These are phyloP conservation scores for Vandiemenella viatica DNA, from an alignment of 2,888 invertebrate genomes.

Conservation along the genomic window DNA sequence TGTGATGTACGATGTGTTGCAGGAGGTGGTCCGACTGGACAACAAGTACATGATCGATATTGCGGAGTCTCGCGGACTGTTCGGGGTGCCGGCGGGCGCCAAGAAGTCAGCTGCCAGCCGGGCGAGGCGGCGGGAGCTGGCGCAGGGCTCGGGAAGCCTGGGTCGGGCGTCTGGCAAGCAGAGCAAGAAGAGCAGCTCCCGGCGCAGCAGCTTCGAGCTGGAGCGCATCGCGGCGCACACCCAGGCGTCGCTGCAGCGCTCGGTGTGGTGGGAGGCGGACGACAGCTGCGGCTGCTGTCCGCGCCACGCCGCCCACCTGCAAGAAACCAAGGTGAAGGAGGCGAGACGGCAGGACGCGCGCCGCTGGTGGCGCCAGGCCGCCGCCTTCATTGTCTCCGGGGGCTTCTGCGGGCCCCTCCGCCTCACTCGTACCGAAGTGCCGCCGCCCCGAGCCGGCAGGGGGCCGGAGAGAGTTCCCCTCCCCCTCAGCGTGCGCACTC, in stretches of 20 bases:
- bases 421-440: no score
- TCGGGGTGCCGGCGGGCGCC: slow-evolving; percentile 26
- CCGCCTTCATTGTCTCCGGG: no score
- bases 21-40: slow-evolving; percentile 60
- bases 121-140: slow-evolving; percentile 3
- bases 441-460: no score
- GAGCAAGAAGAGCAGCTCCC: neutral
- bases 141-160: slow-evolving; percentile 4
- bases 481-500: no score
- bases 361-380: slow-evolving; percentile 15
- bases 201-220: slow-evolving; percentile 28
- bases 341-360: slow-evolving; percentile 10
- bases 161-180: neutral
- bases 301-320: neutral
- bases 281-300: slow-evolving; percentile 23
- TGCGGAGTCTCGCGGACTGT: slow-evolving; percentile 64
- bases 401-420: no score
- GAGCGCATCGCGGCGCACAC: slow-evolving; percentile 51
- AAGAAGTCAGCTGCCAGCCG: slow-evolving; percentile 21
- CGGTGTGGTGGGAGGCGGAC: slow-evolving; percentile 22
- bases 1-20: no score
- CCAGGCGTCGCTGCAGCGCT: slow-evolving; percentile 42
- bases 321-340: neutral
- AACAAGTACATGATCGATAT: slow-evolving; percentile 72
- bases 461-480: no score